Percentiles rank a stretch among this genome's conserved stretches.
phyloP scores from a whole-genome alignment of 2,113 vertebrate species.

The Cryptoleucopteryx plumbea region DNA sequence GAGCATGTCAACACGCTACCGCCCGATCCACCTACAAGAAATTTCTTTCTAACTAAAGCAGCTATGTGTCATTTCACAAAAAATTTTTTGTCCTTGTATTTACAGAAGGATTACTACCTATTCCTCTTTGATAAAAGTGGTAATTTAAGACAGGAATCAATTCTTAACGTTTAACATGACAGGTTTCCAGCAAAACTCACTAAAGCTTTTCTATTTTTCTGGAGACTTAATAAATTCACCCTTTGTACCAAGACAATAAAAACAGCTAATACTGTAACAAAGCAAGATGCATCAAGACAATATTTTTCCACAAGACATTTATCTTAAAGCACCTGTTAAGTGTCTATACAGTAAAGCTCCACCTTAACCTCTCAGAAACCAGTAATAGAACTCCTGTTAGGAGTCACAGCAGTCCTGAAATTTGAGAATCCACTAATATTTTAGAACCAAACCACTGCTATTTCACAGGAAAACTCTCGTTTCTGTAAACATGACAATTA shows the following conservation, averaged over 20 bases:
- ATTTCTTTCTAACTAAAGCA: conserved; percentile 24
- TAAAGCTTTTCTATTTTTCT: neutral
- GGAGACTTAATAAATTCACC: neutral
- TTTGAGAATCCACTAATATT: neutral
- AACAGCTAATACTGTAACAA: neutral
- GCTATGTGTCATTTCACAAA: neutral
- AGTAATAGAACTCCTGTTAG: neutral
- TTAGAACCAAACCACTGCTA: neutral
- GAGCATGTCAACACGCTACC: neutral
- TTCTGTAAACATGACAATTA: neutral
- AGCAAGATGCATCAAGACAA: neutral
- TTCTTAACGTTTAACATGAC: neutral
- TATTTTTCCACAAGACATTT: neutral
- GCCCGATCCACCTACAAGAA: neutral
- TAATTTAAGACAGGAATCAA: neutral
- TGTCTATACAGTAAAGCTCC: neutral
- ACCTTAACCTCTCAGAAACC: neutral
- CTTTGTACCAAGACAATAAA: neutral
- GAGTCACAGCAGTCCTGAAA: neutral
- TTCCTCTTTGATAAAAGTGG: neutral
- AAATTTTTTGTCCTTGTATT: neutral
- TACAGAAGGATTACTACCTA: neutral
- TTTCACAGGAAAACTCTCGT: neutral
- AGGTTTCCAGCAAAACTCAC: neutral
- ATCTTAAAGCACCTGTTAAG: neutral